Base-by-base conservation (phyloP, 2,113 vertebrate genomes). In the Erpornis zantholeuca region DNA sequence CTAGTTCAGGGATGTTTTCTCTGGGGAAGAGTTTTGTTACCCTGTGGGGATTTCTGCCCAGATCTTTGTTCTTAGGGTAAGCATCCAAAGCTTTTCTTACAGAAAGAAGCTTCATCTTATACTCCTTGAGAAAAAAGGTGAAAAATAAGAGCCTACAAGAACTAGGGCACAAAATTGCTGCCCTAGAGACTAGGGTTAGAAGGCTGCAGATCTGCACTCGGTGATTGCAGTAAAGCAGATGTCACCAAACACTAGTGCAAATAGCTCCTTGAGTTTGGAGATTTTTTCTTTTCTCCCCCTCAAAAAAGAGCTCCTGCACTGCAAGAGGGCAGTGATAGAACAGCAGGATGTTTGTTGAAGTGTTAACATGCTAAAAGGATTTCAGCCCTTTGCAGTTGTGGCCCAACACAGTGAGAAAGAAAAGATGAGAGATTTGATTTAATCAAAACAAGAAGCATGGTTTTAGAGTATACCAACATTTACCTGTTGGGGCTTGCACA, bases 151-250 rank as follows among this genome's bases (percentile, higher is more conserved):
- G n/a, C 72, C 40, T 52, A 69, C 31, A 83, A 88, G 85, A 96
- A 93, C 20, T 86, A 54, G 80, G 94, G 88, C 76, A 96, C 90
- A 95, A 90, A 95, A 92, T 88, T 92, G n/a, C 28, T 81, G 64
- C 92, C 79, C 64, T 68, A 68, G 88, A 96, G 93, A 94, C 49
- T 1, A 45, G 72, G 76, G 88, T 90, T 83, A 61, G 90, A 92
- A 92, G 90, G 52, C 87, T 83, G 87, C 31, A 71, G 75, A 59
- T 63, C 64, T 80, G 73, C 80, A 81, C 14, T 90, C 60, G 53
- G 71, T 36, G 72, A 71, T 35, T 35, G 94, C 79, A 89, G 70
- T 31, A 56, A 94, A 81, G 81, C 61, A 90, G 75, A 81, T 63
- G 64, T 36, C 71, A 80, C 71, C 64, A 60, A 88, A 80, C 38